phyloP scores from a whole-genome alignment of 1,140 invertebrate genomes.

The Limonius californicus region DNA sequence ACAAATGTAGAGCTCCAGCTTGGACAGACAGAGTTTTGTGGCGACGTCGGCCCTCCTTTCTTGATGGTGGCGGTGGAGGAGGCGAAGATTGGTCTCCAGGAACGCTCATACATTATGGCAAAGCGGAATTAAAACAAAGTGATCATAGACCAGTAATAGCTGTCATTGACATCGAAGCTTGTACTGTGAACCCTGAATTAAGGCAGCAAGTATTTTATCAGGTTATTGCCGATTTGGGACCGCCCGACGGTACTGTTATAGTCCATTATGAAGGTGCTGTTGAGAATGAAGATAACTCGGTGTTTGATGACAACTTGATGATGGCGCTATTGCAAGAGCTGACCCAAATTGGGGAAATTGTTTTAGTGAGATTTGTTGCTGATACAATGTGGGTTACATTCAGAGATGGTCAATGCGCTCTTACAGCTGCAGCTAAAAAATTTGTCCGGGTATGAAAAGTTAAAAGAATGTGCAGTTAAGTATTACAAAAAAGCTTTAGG shows the following conservation, averaged over 20 bases:
- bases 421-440: constrained; percentile 65
- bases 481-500: constrained; percentile 43
- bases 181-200: constrained; percentile 69
- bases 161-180: constrained; percentile 82
- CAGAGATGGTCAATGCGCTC: constrained; percentile 75
- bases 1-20: constrained; percentile 93
- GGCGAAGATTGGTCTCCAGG: constrained; percentile 57
- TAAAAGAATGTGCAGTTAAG: neutral
- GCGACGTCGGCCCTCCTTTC: constrained; percentile 70
- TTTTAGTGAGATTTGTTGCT: constrained; percentile 85
- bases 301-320: constrained; percentile 70
- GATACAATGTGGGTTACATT: constrained; percentile 90
- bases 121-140: constrained; percentile 94
- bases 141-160: constrained; percentile 95
- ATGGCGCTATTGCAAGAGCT: constrained; percentile 67
- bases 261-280: constrained; percentile 54
- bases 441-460: constrained; percentile 35
- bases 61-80: constrained; percentile 49
- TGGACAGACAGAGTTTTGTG: constrained; percentile 97
- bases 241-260: constrained; percentile 93
- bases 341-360: constrained; percentile 76
- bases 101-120: constrained; percentile 83
- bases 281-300: constrained; percentile 47
- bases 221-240: constrained; percentile 82
- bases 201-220: constrained; percentile 75